Base-by-base conservation (phyloP, 2,113 vertebrate genomes). In the Acanthisitta chloris region DNA sequence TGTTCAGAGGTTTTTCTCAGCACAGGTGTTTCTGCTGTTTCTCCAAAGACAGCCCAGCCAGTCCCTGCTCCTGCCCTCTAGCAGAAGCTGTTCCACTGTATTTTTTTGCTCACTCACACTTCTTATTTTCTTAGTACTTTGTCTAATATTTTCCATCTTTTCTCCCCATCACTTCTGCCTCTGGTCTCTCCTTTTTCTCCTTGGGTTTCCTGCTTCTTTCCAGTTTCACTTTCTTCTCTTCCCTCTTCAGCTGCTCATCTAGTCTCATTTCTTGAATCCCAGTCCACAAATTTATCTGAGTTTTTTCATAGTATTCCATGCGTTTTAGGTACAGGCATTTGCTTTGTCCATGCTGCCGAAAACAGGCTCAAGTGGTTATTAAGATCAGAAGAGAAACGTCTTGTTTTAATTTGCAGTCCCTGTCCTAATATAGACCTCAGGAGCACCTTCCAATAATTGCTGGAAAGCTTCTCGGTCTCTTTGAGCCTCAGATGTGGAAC, bases 391-490 rank as follows among this genome's bases (percentile, higher is more conserved):
- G 34, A 64, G 36, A 36, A 11, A 45, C 28, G 20, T 29, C 42
- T 34, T 61, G 21, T 55, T 24, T 31, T 67, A 8, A 11, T 80
- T 67, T 58, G 34, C 23, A 48, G 40, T 34, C 48, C 36, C 43
- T 74, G 79, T 18, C 36, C n/a, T 29, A 4, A 13, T 19, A 9
- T 16, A 79, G 52, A 80, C 29, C 58, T 79, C 38, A 48, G 52
- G 48, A 92, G 26, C 38, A 34, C 0, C 6, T 71, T 55, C 34
- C 52, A 55, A 0, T 64, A 59, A 52, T 29, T 76, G 43, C 42
- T 90, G 79, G 48, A 55, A 92, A 86, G 38, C 36, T 83, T 17
- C 49, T 81, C 70, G 36, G n/a, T 18, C 48, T 85, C 84, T 71
- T 42, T n/a, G 54, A 82, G 62, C 45, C 58, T 83, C 82, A 67